These are phyloP conservation scores for Globodera rostochiensis DNA, from an alignment of 1,140 invertebrate genomes.

Conservation along the genomic window DNA sequence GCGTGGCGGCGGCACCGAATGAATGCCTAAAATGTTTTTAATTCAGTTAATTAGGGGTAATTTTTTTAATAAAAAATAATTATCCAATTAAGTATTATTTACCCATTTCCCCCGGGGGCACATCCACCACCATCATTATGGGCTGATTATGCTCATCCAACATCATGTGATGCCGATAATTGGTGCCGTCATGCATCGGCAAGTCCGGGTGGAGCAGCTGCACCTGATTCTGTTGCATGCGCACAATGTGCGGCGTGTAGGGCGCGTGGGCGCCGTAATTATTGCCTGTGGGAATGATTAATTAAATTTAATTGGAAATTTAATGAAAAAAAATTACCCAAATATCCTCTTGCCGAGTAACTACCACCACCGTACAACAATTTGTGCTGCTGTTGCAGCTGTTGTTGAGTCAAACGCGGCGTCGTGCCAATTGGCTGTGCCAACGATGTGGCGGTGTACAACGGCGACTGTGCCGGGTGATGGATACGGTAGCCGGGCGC, in stretches of 20 bases:
- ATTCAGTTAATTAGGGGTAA: too few relatives aligned
- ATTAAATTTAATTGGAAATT: too few relatives aligned
- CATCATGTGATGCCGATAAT: neutral
- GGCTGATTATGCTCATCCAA: neutral
- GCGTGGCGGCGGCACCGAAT: neutral
- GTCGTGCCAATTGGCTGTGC: neutral
- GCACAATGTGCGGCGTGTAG: neutral
- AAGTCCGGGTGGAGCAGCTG: neutral
- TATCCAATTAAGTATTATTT: neutral
- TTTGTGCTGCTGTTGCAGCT: neutral
- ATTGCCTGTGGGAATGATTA: neutral
- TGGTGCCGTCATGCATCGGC: neutral
- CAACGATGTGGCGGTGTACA: neutral
- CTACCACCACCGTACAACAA: neutral
- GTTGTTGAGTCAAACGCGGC: neutral
- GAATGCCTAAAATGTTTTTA: neutral
- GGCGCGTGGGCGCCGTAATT: neutral
- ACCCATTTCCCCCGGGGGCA: neutral
- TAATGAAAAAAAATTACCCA: neutral
- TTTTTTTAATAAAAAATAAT: too few relatives aligned
- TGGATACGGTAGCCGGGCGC: constrained; percentile 5
- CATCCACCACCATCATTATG: neutral
- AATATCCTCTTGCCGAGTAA: neutral
- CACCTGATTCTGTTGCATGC: neutral
- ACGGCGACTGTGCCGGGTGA: constrained; percentile 1